Conservation (phyloP, 2,888 invertebrate species). For the Villa cingulata region DNA sequence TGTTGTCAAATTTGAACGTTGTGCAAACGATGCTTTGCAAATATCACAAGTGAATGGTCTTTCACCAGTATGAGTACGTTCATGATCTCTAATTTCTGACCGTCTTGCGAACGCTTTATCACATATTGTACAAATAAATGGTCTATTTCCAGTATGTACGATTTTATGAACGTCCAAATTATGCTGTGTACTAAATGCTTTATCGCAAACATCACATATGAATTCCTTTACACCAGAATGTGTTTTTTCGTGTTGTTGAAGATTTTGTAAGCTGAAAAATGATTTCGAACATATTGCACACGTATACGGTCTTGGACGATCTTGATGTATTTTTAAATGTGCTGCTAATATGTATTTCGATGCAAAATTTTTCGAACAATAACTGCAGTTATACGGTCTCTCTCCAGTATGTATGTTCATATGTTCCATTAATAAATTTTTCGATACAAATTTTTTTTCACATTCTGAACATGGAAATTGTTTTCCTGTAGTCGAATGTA, state of each 20-base stretch:
- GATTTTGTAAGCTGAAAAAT: constrained; percentile 63
- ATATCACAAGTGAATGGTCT: constrained; percentile 65
- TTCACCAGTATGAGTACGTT: constrained; percentile 67
- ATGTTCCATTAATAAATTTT: constrained; percentile 57
- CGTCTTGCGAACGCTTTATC: constrained; percentile 60
- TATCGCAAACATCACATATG: constrained; percentile 34
- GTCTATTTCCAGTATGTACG: constrained; percentile 61
- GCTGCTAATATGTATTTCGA: constrained; percentile 66
- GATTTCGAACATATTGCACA: constrained; percentile 56
- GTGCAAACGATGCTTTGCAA: constrained; percentile 67
- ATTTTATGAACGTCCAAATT: constrained; percentile 66
- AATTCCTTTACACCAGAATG: constrained; percentile 50
- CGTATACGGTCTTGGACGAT: constrained; percentile 53
- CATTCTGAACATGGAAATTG: constrained; percentile 52
- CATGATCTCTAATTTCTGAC: constrained; percentile 68
- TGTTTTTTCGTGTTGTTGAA: constrained; percentile 59
- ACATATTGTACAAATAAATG: constrained; percentile 55
- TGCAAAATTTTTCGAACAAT: constrained; percentile 60
- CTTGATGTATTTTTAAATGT: constrained; percentile 58
- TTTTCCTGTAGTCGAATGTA: constrained; percentile 47
- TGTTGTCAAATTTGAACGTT: constrained; percentile 67
- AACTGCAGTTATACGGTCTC: constrained; percentile 50
- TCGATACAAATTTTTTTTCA: constrained; percentile 53
- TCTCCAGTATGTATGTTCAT: constrained; percentile 55
- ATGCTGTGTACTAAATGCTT: constrained; percentile 63